A percentile compares a stretch with the other conserved stretches of the same genome.
These are phyloP conservation scores for Hippocampus guttulatus DNA, from an alignment of 2,113 vertebrate genomes.

Conservation along the genomic window DNA sequence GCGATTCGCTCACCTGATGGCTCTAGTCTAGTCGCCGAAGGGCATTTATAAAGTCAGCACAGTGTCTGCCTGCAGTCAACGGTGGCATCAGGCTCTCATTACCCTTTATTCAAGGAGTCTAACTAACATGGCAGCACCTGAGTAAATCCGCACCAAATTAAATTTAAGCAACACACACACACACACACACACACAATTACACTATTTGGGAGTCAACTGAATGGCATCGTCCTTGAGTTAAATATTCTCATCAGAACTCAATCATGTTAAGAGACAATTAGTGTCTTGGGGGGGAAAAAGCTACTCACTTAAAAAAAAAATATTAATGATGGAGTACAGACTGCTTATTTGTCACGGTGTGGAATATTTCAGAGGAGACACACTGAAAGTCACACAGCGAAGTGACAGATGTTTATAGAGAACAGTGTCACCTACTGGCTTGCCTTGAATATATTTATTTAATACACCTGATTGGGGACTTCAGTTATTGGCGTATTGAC, in stretches of 20 bases:
- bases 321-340: background rate
- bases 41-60: slow-evolving; percentile 24
- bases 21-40: slow-evolving; percentile 21
- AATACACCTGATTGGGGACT: background rate
- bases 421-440: slow-evolving; percentile 55
- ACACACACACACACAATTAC: background rate
- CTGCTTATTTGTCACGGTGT: slow-evolving; percentile 7
- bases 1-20: slow-evolving; percentile 7
- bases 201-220: slow-evolving; percentile 21
- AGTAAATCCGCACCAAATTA: slow-evolving; percentile 35
- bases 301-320: background rate
- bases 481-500: no score
- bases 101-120: slow-evolving; percentile 33
- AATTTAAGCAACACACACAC: slow-evolving; percentile 34
- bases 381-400: slow-evolving; percentile 44
- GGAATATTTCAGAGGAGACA: slow-evolving; percentile 22
- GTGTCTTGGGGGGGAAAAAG: slow-evolving; percentile 12
- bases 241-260: slow-evolving; percentile 37
- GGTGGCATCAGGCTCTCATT: slow-evolving; percentile 17
- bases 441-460: slow-evolving; percentile 18
- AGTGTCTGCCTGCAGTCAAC: slow-evolving; percentile 15
- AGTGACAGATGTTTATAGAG: slow-evolving; percentile 51
- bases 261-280: slow-evolving; percentile 48
- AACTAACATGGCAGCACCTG: slow-evolving; percentile 17
- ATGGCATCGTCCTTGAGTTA: slow-evolving; percentile 38